Evolutionary conservation across 2,888 invertebrate species (phyloP).

Genomic region (Caenorhabditis sp.): DNA sequence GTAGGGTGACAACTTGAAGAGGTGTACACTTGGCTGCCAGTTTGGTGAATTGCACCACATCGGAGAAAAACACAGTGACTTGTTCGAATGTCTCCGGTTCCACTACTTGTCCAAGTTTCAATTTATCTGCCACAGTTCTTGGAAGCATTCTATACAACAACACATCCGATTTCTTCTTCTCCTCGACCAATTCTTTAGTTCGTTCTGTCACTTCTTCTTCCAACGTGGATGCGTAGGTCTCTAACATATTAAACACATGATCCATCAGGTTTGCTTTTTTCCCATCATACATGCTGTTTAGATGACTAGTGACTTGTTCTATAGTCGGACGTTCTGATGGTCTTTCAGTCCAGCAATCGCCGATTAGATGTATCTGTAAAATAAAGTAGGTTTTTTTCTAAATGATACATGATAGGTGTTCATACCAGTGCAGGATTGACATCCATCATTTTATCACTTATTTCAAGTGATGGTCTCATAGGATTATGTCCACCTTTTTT

Average conservation of each 20-base stretch:
- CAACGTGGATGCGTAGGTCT: conserved; percentile 54
- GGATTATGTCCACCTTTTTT: conserved; percentile 45
- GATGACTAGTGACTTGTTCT: conserved; percentile 35
- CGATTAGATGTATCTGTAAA: conserved; percentile 46
- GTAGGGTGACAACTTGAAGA: conserved; percentile 57
- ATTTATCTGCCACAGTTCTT: conserved; percentile 51
- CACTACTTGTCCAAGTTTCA: conserved; percentile 56
- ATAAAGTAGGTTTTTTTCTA: background rate
- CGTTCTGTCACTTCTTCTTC: conserved; percentile 55
- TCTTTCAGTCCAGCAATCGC: conserved; percentile 62
- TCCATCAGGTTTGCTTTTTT: conserved; percentile 61
- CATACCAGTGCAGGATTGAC: conserved; percentile 27
- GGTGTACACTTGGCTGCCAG: conserved; percentile 56
- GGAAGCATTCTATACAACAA: conserved; percentile 65
- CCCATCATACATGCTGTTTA: conserved; percentile 25
- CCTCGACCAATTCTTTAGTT: conserved; percentile 58
- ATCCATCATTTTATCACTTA: background rate
- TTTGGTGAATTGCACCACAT: conserved; percentile 59
- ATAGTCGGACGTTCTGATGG: conserved; percentile 55
- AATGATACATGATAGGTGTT: background rate
- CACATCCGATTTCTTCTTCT: conserved; percentile 66
- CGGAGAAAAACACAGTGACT: conserved; percentile 63
- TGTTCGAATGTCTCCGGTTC: conserved; percentile 57
- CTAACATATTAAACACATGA: conserved; percentile 63
- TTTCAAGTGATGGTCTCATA: conserved; percentile 28